Base-by-base conservation (phyloP, 2,888 invertebrate species). In the Spodoptera picta region DNA sequence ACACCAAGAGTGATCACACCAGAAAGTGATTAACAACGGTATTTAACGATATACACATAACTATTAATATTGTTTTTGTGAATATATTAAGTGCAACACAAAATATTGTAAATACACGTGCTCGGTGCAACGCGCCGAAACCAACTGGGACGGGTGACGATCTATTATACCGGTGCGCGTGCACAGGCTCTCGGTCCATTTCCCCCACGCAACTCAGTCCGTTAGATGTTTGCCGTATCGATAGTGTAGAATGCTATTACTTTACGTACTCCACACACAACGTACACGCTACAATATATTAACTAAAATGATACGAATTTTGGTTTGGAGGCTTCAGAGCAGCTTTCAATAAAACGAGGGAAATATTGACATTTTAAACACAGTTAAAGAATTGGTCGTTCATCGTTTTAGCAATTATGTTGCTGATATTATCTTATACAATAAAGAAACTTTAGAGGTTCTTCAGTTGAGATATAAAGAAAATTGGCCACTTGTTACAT, bases 151-250 rank as follows among this genome's bases (percentile, higher is more conserved):
- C 92, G 90, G 87, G 84, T 88, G 90, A 90, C 92, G 92, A 91
- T 92, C 91, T 92, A 92, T 92, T 88, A 92, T 90, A 90, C 90
- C 91, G 90, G 90, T 90, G 92, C 92, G 90, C 92, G 89, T 87
- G 91, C 92, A 87, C 92, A 91, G 89, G 86, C 88, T 88, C 90
- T 86, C 92, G 90, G 91, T 90, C 92, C 93, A 94, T 92, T 94
- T 93, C 94, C 94, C 94, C 94, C 94, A 93, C 94, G 93, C 93
- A 87, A 85, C 89, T 87, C 88, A 89, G 89, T 87, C 92, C 92
- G 92, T 92, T 93, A 93, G 92, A 92, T 85, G 84, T 86, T 87
- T 86, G 84, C 85, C 84, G 84, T 88, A 84, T 89, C 86, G 83
- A 86, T 83, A 84, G 73, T 76, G 81, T 80, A 84, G 75, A 84